Percentiles rank a stretch among this genome's conserved stretches.
Evolutionary conservation across 2,888 invertebrate species (phyloP).

Genomic region (Charanyca ferruginea): DNA sequence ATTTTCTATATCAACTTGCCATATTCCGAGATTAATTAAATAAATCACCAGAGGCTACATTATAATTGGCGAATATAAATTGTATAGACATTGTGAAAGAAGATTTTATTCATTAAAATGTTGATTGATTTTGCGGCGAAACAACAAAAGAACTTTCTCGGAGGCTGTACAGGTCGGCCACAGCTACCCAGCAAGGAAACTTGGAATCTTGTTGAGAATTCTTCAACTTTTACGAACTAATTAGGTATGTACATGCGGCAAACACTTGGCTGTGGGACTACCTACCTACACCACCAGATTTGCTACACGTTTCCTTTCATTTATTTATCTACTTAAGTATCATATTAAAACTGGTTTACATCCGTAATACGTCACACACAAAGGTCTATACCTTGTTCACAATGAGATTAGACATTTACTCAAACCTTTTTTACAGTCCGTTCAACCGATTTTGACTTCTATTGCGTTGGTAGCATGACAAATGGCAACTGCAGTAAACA

Average conservation of each 20-base stretch:
- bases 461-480: too few relatives aligned
- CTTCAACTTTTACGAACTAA: conserved; percentile 57
- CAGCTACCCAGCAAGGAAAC: conserved; percentile 22
- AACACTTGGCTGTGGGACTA: conserved; percentile 39
- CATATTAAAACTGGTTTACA: too few relatives aligned
- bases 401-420: too few relatives aligned
- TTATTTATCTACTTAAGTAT: too few relatives aligned
- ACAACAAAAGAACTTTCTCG: conserved; percentile 56
- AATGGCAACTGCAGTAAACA: too few relatives aligned
- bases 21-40: background rate
- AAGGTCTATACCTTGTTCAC: too few relatives aligned
- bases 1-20: background rate
- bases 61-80: conserved; percentile 24
- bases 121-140: conserved; percentile 58
- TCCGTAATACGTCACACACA: too few relatives aligned
- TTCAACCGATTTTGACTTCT: too few relatives aligned
- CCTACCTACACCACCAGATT: background rate
- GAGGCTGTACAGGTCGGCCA: conserved; percentile 16
- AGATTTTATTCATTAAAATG: conserved; percentile 53
- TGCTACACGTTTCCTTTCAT: too few relatives aligned
- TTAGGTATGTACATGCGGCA: conserved; percentile 37
- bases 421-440: too few relatives aligned
- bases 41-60: conserved; percentile 15
- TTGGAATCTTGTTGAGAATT: conserved; percentile 48
- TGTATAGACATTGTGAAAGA: conserved; percentile 24